Percentiles rank a stretch among this genome's conserved stretches.
phyloP scores from a whole-genome alignment of 2,797 vertebrate species.

The Pseudomugil tenellus region DNA sequence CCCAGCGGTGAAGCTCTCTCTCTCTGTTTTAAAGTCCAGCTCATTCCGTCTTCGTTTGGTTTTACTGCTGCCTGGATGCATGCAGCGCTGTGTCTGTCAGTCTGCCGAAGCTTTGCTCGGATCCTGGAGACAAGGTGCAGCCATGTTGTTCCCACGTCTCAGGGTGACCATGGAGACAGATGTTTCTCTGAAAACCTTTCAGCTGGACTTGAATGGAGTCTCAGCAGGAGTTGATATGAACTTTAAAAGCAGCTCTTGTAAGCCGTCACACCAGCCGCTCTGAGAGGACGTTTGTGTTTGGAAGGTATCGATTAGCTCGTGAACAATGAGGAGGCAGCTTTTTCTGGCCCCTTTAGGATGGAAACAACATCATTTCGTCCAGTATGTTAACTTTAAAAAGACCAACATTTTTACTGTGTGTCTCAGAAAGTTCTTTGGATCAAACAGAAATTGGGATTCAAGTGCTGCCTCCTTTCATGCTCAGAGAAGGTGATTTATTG shows the following conservation, averaged over 20 bases:
- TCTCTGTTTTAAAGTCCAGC: conserved; percentile 16
- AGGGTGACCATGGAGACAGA: too few relatives aligned
- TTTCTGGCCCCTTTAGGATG: background rate
- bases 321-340: background rate
- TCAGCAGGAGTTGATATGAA: conserved; percentile 10
- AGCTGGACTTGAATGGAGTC: conserved; percentile 5
- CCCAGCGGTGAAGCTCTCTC: conserved; percentile 38
- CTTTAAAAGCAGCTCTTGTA: conserved; percentile 24
- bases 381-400: background rate
- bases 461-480: too few relatives aligned
- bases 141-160: background rate
- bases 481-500: too few relatives aligned
- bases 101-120: background rate
- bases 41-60: conserved; percentile 11
- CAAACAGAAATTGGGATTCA: background rate
- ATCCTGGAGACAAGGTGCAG: conserved; percentile 4
- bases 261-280: background rate
- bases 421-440: background rate
- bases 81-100: background rate
- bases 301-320: background rate
- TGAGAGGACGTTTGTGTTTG: background rate
- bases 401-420: background rate
- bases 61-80: conserved; percentile 8
- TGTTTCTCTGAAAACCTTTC: conserved; percentile 13
- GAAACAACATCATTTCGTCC: background rate